Evolutionary conservation across 2,113 vertebrate genomes (phyloP).

Genomic region (Climacteris rufus): DNA sequence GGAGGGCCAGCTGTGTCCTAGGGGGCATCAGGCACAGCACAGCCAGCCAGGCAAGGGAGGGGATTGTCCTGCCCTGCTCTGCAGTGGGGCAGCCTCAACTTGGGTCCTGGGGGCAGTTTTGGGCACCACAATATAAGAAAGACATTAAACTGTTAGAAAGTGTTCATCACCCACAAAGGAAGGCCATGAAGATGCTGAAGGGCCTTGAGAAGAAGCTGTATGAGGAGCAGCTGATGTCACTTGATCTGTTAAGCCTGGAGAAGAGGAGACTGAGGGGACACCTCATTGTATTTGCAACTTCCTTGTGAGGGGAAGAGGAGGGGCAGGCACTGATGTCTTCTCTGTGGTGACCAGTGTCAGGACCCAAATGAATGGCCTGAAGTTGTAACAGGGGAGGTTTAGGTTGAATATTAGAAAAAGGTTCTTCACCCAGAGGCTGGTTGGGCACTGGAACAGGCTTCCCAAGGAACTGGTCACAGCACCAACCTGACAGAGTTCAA

Average conservation of each 20-base stretch:
- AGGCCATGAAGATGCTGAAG: not conserved
- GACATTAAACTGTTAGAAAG: not conserved
- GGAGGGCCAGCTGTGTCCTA: fast-evolving
- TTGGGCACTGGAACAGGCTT: not conserved
- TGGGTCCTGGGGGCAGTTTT: fast-evolving
- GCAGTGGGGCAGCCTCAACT: fast-evolving
- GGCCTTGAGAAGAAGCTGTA: fast-evolving
- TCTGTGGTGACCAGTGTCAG: not conserved
- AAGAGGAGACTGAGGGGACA: not conserved
- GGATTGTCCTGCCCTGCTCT: not conserved
- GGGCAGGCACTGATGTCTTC: not conserved
- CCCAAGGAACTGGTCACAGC: not conserved
- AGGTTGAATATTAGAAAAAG: not conserved
- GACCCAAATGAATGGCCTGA: fast-evolving
- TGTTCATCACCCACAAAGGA: not conserved
- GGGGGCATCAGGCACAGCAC: not conserved
- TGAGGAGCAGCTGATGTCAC: not conserved
- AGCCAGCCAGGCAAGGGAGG: fast-evolving
- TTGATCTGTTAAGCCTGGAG: not conserved
- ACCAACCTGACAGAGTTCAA: not conserved
- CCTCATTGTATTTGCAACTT: not conserved
- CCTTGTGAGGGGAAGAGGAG: fast-evolving
- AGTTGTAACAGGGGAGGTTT: not conserved
- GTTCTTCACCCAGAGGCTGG: too few species aligned
- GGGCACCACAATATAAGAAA: fast-evolving